Percentiles rank a stretch among this genome's conserved stretches.
Evolutionary conservation across 2,113 vertebrate genomes (phyloP).

Genomic region (Orientallactaga bullata): DNA sequence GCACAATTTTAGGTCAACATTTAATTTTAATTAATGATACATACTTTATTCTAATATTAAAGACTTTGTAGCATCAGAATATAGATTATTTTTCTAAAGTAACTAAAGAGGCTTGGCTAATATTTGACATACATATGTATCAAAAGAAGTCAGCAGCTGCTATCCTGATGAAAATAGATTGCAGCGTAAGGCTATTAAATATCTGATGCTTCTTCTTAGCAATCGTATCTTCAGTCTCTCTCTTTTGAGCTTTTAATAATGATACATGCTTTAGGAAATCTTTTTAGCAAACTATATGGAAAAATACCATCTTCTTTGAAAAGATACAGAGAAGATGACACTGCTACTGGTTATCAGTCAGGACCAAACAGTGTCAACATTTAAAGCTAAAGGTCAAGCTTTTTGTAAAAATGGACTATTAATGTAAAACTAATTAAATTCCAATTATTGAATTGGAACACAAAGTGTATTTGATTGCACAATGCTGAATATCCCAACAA

Average conservation of each 20-base stretch:
- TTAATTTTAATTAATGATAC: not conserved
- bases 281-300: not conserved
- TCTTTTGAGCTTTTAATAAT: not conserved
- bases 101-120: not conserved
- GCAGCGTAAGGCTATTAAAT: not conserved
- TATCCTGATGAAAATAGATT: not conserved
- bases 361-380: slow-evolving; percentile 15
- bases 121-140: not conserved
- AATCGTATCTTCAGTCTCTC: not conserved
- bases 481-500: too few relatives aligned
- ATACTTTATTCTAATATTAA: not conserved
- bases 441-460: slow-evolving; percentile 24
- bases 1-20: not conserved
- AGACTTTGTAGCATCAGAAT: not conserved
- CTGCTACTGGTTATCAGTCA: not conserved
- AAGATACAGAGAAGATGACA: not conserved
- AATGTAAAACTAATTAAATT: not conserved
- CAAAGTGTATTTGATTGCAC: not conserved
- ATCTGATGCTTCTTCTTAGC: not conserved
- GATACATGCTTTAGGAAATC: not conserved
- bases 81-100: not conserved
- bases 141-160: not conserved
- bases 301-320: not conserved
- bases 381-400: slow-evolving; percentile 44
- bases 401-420: not conserved